A percentile compares a stretch with the other conserved stretches of the same genome.
Conservation (phyloP, 1,140 invertebrate species). For the fruit fly (Drosophila melanogaster) region DNA sequence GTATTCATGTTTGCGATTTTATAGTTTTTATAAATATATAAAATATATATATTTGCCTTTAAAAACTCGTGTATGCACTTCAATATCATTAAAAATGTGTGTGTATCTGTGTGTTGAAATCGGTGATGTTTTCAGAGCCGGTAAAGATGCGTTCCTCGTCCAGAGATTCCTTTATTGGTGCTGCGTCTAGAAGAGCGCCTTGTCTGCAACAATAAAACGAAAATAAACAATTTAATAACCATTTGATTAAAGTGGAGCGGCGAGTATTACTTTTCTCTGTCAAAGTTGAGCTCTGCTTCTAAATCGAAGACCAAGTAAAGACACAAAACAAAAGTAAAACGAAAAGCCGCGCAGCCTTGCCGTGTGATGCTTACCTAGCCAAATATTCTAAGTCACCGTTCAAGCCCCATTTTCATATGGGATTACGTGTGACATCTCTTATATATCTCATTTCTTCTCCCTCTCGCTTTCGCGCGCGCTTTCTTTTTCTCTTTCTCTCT, state of each 20-base stretch:
- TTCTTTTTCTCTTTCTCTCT: slow-evolving; percentile 3
- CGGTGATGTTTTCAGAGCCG: slow-evolving; percentile 50
- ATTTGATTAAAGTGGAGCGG: slow-evolving; percentile 8
- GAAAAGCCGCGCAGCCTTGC: slow-evolving; percentile 63
- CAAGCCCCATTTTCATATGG: slow-evolving; percentile 55
- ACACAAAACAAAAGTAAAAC: slow-evolving; percentile 57
- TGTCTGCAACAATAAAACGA: slow-evolving; percentile 31
- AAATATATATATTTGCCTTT: slow-evolving; percentile 73
- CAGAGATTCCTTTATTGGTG: slow-evolving; percentile 1
- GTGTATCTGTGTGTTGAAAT: slow-evolving; percentile 65
- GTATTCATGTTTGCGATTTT: slow-evolving; percentile 60
- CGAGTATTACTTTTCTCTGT: slow-evolving; percentile 61
- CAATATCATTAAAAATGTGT: slow-evolving; percentile 69
- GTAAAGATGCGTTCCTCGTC: slow-evolving; percentile 20
- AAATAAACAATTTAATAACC: background rate
- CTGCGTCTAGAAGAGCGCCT: slow-evolving; percentile 23
- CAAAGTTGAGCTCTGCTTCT: slow-evolving; percentile 79
- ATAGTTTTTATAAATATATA: slow-evolving; percentile 81
- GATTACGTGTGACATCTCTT: slow-evolving; percentile 37
- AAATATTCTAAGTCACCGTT: slow-evolving; percentile 68
- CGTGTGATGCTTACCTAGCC: slow-evolving; percentile 76
- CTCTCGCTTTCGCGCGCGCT: no score
- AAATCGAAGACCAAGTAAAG: slow-evolving; percentile 54
- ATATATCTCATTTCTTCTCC: slow-evolving; percentile 1
- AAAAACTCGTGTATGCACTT: slow-evolving; percentile 74